Evolutionary conservation across 1,140 invertebrate genomes (phyloP), one percentile per base, ranked within the genome.

Genomic region (Brachionus rubens): DNA sequence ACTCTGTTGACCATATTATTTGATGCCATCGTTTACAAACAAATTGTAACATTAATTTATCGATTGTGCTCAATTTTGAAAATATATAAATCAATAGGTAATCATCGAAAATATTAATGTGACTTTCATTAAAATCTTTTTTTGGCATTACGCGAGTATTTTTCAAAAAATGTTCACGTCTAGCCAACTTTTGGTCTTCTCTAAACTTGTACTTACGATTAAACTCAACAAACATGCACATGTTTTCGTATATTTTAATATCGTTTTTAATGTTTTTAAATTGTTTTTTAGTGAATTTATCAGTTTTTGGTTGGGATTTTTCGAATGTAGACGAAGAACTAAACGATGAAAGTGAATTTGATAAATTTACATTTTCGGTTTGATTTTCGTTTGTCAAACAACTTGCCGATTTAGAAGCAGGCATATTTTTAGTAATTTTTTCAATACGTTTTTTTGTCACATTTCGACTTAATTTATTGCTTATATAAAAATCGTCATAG

Each of bases 401-500:
- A 40, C 6, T 9, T 5, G 40, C 24, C 0, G 59, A 65, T 24
- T 65, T 59, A 16, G 54, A 10, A 16, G n/a, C n/a, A n/a, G n/a
- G n/a, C n/a, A n/a, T n/a, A n/a, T n/a, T n/a, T n/a, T n/a, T n/a
- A n/a, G n/a, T n/a, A n/a, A n/a, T n/a, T n/a, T n/a, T n/a, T n/a
- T n/a, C n/a, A n/a, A 59, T 7, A 33, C 33, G 30, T 14, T 59
- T 33, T 12, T 33, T 30, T 12, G 0, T 12, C 10, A 21, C 9
- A 12, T 24, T 21, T 2, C 41, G 7, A 12, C 28, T 46, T n/a
- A 43, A 3, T 28, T 65, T 65, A 41, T 26, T 65, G 40, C 59
- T 65, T 36, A 65, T 12, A 12, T 65, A 65, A 26, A 65, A 65
- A 21, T 65, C 59, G 59, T 65, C 59, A 26, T 65, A 65, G 40